Conservation (phyloP, 1,140 invertebrate species). For the Acyrthosiphon pisum region DNA sequence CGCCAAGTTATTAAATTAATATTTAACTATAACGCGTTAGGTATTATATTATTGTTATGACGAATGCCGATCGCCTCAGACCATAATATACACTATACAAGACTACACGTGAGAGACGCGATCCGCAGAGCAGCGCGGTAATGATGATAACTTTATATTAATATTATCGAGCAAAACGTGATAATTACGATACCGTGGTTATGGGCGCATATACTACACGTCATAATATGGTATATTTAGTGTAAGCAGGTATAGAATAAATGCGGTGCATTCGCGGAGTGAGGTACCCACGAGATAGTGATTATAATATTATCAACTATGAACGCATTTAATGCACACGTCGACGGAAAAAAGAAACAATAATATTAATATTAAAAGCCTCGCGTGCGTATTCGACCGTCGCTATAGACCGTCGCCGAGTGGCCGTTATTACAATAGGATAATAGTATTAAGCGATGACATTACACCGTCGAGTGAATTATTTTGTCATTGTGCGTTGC, state of each 20-base stretch:
- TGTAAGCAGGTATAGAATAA: no score
- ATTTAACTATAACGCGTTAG: background rate
- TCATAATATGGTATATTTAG: no score
- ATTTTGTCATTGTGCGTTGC: background rate
- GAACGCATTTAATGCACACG: background rate
- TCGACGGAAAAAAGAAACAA: background rate
- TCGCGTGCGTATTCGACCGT: background rate
- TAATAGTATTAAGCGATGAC: background rate
- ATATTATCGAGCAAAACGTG: background rate
- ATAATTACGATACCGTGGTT: no score
- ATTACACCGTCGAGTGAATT: background rate
- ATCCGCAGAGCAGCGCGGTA: background rate
- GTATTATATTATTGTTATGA: background rate
- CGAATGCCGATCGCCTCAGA: background rate
- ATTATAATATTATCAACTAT: background rate
- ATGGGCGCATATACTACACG: no score
- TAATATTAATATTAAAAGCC: background rate
- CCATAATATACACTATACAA: background rate
- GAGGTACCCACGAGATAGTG: background rate
- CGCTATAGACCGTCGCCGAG: background rate
- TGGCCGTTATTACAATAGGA: background rate
- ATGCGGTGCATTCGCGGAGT: background rate
- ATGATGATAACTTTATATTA: background rate
- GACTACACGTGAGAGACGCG: background rate
- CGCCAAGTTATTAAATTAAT: background rate